phyloP scores from a whole-genome alignment of 1,140 invertebrate species.

The Hycleus phaleratus region DNA sequence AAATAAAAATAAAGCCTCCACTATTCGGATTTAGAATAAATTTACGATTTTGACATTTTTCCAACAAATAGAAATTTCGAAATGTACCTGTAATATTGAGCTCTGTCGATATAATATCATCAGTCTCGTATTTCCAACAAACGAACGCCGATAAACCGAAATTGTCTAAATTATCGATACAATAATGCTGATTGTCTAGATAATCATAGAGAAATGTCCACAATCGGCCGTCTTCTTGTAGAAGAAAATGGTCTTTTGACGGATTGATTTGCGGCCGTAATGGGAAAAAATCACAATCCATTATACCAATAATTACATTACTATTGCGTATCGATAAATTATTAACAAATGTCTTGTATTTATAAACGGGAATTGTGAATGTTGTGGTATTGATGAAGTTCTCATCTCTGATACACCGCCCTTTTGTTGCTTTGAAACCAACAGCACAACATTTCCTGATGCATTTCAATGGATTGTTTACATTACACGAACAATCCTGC shows the following conservation, averaged over 20 bases:
- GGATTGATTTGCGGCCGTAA: neutral
- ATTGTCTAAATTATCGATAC: slow-evolving; percentile 8
- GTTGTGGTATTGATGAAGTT: neutral
- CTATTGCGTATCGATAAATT: neutral
- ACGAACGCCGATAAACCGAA: slow-evolving; percentile 5
- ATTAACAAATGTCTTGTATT: neutral
- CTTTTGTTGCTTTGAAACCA: slow-evolving; percentile 4
- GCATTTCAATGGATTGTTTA: neutral
- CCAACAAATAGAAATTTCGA: neutral
- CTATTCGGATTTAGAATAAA: no score
- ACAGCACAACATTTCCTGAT: slow-evolving; percentile 16
- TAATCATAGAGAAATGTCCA: neutral
- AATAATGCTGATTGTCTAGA: slow-evolving; percentile 6
- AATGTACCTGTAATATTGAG: slow-evolving; percentile 10
- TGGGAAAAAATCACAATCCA: slow-evolving; percentile 13
- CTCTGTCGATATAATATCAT: neutral
- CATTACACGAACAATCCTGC: slow-evolving; percentile 3
- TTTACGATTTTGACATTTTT: neutral
- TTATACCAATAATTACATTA: slow-evolving; percentile 8
- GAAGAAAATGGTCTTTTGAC: slow-evolving; percentile 3
- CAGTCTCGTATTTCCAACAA: neutral
- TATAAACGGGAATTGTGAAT: neutral
- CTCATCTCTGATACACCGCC: slow-evolving; percentile 1
- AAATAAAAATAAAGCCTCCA: no score
- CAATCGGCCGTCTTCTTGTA: slow-evolving; percentile 3